Conservation (phyloP, 2,113 vertebrate genomes). For the Psilopogon haemacephalus region DNA sequence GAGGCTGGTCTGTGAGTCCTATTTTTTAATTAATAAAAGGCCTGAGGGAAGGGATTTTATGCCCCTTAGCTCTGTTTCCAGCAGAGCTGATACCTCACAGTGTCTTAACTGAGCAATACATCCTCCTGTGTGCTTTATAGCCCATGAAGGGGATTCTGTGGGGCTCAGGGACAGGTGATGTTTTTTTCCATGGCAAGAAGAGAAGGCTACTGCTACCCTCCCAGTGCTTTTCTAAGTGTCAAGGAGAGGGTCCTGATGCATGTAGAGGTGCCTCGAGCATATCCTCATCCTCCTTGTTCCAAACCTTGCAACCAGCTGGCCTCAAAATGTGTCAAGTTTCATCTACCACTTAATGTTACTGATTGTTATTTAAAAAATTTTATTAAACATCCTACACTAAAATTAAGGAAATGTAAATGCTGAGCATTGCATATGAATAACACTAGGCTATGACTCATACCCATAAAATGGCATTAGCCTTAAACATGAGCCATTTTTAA, state of each 20-base stretch:
- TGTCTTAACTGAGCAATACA: not conserved
- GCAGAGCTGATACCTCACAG: not conserved
- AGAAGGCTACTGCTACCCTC: not conserved
- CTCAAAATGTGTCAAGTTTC: not conserved
- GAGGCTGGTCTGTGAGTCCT: not conserved
- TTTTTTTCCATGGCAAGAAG: not conserved
- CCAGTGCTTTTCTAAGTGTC: fast-evolving
- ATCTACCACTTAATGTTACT: not conserved
- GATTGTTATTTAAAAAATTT: not conserved
- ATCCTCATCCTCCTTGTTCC: not conserved
- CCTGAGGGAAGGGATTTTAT: not conserved
- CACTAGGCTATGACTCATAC: not conserved
- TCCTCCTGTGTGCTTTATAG: not conserved
- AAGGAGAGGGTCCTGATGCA: not conserved
- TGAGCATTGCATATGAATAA: not conserved
- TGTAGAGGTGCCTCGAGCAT: fast-evolving
- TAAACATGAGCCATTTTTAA: slow-evolving; percentile 9
- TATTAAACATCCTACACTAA: not conserved
- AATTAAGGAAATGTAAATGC: not conserved
- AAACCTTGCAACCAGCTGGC: not conserved
- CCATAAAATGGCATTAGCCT: not conserved
- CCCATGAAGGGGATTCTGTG: not conserved
- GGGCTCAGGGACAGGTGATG: not conserved
- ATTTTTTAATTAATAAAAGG: not conserved
- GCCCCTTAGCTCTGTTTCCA: not conserved